Evolutionary conservation across 2,797 vertebrate genomes (phyloP), one percentile per base, ranked within the genome.

Genomic region (Molossus molossus): DNA sequence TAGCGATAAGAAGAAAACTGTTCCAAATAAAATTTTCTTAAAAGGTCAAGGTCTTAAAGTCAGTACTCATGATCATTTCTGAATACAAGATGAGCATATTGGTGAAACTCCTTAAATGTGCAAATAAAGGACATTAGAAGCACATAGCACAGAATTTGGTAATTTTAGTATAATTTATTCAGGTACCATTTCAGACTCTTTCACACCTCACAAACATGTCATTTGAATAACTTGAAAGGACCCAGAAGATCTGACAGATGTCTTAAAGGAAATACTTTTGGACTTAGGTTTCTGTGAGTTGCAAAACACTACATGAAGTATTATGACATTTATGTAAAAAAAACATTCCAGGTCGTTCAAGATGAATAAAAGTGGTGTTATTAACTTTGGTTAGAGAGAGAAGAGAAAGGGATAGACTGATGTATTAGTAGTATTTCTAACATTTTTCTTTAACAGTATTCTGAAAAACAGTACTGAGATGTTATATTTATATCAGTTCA

Each of bases 21-120:
- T 97, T 96, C 95, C 96, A 98, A 98, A 92, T 98, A 98, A 98
- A 98, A 97, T 45, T 92, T 98, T 97, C 93, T 81, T 85, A 91
- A 90, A 98, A 98, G 95, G 94, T 98, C 96, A 96, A 96, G 29
- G 87, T 92, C 86, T 97, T 97, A 97, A 97, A 97, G 95, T 80
- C 77, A 87, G 91, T 40, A 87, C 88, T 53, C 81, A 94, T 94
- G 95, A 94, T 97, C 62, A 95, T 84, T 97, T 86, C 91, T 90
- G 55, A 88, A 87, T 90, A 45, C 14, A 95, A 95, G 96, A 73
- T 83, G 45, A 73, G 17, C 83, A 10, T 82, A 85, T 89, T 37
- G 55, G 15, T 89, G 45, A 96, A 95, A 85, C 21, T 79, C 90
- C 40, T 89, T 82, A 77, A 73, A 60, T 60, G 25, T 94, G 15